phyloP scores from a whole-genome alignment of 2,113 vertebrate species.

The Eulemur macaco region DNA sequence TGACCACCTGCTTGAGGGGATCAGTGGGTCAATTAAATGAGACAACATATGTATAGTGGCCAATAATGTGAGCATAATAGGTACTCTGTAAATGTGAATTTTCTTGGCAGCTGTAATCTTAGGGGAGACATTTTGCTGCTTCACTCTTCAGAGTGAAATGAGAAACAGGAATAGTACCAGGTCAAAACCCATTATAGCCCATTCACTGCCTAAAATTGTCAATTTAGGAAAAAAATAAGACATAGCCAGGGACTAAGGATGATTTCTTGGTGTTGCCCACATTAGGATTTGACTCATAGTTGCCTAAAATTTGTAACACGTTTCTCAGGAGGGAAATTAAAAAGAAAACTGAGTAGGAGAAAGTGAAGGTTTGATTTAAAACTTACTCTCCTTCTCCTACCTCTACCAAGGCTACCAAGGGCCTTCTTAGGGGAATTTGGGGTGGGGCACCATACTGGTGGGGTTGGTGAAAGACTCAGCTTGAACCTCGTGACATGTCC shows the following conservation, averaged over 20 bases:
- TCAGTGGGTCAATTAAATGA: neutral
- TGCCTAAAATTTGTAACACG: neutral
- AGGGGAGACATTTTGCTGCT: neutral
- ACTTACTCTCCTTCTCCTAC: neutral
- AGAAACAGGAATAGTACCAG: neutral
- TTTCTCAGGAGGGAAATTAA: neutral
- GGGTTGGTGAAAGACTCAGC: conserved; percentile 72
- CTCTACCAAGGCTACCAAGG: neutral
- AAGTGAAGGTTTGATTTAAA: neutral
- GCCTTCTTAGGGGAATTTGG: conserved; percentile 66
- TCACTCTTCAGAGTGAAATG: neutral
- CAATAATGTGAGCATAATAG: neutral
- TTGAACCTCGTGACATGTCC: conserved; percentile 73
- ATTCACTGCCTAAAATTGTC: neutral
- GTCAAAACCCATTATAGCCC: neutral
- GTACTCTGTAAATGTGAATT: neutral
- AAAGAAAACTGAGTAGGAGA: neutral
- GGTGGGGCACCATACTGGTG: conserved; percentile 78
- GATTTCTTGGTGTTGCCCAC: neutral
- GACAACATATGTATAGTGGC: neutral
- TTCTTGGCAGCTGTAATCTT: neutral
- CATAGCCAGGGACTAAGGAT: neutral
- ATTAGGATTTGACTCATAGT: neutral
- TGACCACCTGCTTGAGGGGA: neutral
- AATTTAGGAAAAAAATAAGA: neutral